Base-by-base conservation (phyloP, 37 sponge, comb jelly and placozoan genomes). In the Petrosia ficiformis region DNA sequence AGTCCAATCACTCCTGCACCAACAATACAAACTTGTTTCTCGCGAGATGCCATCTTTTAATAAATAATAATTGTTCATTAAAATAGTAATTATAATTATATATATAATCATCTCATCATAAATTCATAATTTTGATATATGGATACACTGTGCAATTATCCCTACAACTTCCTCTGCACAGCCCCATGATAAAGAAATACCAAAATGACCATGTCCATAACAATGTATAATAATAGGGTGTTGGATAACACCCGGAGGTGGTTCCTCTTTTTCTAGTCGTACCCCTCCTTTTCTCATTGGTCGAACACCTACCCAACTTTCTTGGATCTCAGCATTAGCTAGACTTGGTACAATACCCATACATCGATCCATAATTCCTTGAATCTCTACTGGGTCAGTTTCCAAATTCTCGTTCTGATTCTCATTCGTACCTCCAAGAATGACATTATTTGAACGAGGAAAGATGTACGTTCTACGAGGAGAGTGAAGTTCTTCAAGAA, bases 121-220 rank as follows among this genome's bases (percentile, higher is more conserved):
- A n/a, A n/a, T n/a, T n/a, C n/a, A n/a, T n/a, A n/a, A n/a, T n/a
- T n/a, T n/a, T n/a, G n/a, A n/a, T n/a, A n/a, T n/a, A n/a, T n/a
- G n/a, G n/a, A n/a, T n/a, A n/a, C n/a, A n/a, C n/a, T n/a, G n/a
- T n/a, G n/a, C 54, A 48, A 74, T 71, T 29, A 80, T 42, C 41
- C 36, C 36, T 44, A 42, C 78, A 2, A 66, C 61, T 6, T 86
- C 81, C 34, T 42, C 28, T 2, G 87, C 87, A 80, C 87, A 86
- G 0, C 87, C 87, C 81, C 80, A 80, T 3, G 44, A 52, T 0
- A 80, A 21, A 31, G 71, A 52, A 0, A 86, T 28, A 6, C 81
- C 87, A 39, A 43, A 26, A 8, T 75, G 70, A 5, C 76, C 80
- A 72, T 85, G 86, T 0, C 86, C 86, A 71, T 85, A 85, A 44